A percentile compares a stretch with the other conserved stretches of the same genome.
phyloP scores from a whole-genome alignment of 53 echinoderm and acorn worm species.

The Patiria pectinifera region DNA sequence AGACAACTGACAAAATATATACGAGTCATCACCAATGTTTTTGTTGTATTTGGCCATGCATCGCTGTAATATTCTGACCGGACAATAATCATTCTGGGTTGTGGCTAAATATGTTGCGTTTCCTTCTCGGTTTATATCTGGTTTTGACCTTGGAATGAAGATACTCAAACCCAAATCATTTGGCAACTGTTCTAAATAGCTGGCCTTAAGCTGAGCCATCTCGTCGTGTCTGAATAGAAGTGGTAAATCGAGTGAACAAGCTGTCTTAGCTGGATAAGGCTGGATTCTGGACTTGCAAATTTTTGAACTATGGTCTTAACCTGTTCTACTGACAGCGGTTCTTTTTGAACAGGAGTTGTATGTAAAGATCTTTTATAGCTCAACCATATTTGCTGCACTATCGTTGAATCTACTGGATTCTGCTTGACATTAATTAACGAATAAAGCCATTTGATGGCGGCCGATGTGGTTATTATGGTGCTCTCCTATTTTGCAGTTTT shows the following conservation, averaged over 20 bases:
- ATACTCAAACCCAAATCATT: not conserved
- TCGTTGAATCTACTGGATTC: constrained; percentile 18
- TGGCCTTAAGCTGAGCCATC: not conserved
- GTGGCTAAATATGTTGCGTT: not conserved
- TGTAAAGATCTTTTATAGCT: not conserved
- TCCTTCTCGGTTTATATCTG: constrained; percentile 19
- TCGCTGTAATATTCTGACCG: not conserved
- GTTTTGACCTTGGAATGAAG: constrained; percentile 38
- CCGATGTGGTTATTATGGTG: not conserved
- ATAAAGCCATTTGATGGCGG: constrained; percentile 28
- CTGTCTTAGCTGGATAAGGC: not conserved
- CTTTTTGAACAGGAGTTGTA: constrained; percentile 15
- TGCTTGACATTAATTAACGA: not conserved
- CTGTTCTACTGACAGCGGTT: not conserved
- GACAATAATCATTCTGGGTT: not conserved
- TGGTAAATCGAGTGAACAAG: not conserved
- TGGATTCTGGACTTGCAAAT: not conserved
- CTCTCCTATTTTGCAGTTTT: not conserved
- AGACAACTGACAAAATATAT: not conserved
- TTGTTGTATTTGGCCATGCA: not conserved
- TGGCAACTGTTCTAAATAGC: not conserved
- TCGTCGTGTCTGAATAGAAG: constrained; percentile 22
- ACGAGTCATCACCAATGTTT: constrained; percentile 2
- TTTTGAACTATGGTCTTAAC: not conserved
- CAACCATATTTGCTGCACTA: not conserved